These are phyloP conservation scores for Salarias fasciatus DNA, from an alignment of 2,797 vertebrate species.

Conservation along the genomic window DNA sequence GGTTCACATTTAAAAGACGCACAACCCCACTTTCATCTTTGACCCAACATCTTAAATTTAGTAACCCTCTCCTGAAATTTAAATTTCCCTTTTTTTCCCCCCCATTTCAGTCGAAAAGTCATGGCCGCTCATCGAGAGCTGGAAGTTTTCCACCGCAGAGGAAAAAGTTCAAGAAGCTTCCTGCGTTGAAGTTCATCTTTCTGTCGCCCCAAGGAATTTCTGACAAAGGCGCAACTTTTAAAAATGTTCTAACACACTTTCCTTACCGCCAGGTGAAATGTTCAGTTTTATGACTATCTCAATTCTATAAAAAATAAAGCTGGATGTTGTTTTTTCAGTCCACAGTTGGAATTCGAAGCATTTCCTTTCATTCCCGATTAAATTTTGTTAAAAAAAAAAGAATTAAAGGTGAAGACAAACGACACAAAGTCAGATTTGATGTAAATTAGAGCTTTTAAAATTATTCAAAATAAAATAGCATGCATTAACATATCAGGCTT, in stretches of 20 bases:
- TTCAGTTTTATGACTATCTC: no score
- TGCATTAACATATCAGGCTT: conserved; percentile 19
- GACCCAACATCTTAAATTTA: no score
- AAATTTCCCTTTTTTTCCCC: neutral
- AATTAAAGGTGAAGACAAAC: neutral
- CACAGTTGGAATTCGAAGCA: no score
- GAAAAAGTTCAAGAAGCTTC: conserved; percentile 43
- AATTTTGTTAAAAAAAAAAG: no score
- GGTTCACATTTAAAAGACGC: no score
- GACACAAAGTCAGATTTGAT: neutral
- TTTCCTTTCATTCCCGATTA: no score
- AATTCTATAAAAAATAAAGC: no score
- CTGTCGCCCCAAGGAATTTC: neutral
- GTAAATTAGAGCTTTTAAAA: no score
- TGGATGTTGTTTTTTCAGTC: no score
- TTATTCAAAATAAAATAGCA: conserved; percentile 46
- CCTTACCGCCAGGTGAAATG: no score
- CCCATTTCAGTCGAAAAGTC: conserved; percentile 82
- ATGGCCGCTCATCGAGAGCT: conserved; percentile 86
- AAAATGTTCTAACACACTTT: neutral
- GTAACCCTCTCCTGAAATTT: no score
- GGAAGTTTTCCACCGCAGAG: conserved; percentile 71
- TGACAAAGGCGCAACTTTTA: conserved; percentile 10
- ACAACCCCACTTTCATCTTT: no score
- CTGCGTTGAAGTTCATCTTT: conserved; percentile 12